Evolutionary conservation across 23 tunicate species (phyloP), one percentile per base, ranked within the genome.

Genomic region (Halocynthia roretzi): DNA sequence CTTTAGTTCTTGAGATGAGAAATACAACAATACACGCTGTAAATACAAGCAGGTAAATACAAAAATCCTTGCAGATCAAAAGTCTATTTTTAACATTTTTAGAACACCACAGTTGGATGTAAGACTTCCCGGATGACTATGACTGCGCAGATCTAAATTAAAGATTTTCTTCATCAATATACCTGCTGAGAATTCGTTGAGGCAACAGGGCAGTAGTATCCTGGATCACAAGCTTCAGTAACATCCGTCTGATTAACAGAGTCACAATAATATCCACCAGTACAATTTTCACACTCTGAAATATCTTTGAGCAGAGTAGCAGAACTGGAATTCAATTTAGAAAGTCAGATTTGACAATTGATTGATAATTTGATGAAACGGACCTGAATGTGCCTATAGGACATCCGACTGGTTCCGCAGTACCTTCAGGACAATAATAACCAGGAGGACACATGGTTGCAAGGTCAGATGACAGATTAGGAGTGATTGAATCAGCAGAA

Each of bases 261-360:
- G 76, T 89, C 84, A 66, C 99, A 96, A 71, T 62, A 96, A 18
- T 64, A 85, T 6, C 99, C 93, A 51, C 91, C 96, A 17, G 93
- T 82, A 70, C 99, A 96, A 70, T 89, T 77, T 8, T 67, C 62
- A 62, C 99, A 96, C 67, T 96, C 81, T 9, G 68, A 51, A 54
- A 22, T 71, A 31, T 56, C 54, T 44, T n/a, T 63, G 15, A 96
- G 77, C 14, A 40, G 17, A 8, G 71, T 22, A 18, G 67, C 50
- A 50, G 68, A 51, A 52, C 87, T 88, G 62, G 60, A 78, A 44
- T 18, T 76, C 44, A 76, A 76, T 76, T 17, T 50, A 12, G 19
- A 72, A 15, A 14, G 15, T 19, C 20, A 50, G 77, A 14, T 51
- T 72, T 14, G 68, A 2, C 18, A 1, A 52, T 19, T 1, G 19